A percentile compares a stretch with the other conserved stretches of the same genome.
Evolutionary conservation across 2,113 vertebrate genomes (phyloP).

Genomic region (Mixornis gularis): DNA sequence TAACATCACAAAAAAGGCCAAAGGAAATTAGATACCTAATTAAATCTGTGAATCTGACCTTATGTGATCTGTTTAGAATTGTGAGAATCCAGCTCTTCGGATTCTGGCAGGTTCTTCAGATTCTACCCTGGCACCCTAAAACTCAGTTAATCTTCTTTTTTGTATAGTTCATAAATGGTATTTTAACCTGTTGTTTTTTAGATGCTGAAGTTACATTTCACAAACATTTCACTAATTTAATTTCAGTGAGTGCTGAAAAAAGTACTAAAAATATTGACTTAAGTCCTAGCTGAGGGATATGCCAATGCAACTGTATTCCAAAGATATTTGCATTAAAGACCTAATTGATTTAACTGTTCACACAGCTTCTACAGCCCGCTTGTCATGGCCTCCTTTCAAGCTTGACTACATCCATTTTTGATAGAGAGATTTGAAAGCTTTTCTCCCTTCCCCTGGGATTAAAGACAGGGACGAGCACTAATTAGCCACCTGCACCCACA

Average conservation of each 20-base stretch:
- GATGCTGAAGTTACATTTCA: neutral
- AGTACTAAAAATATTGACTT: neutral
- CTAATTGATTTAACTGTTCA: conserved; percentile 8
- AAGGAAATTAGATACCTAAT: neutral
- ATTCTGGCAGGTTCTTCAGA: neutral
- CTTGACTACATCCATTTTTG: neutral
- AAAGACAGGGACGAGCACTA: neutral
- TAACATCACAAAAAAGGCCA: neutral
- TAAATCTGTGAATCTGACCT: neutral
- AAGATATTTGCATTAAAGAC: neutral
- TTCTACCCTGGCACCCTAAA: neutral
- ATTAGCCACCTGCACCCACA: conserved; percentile 47
- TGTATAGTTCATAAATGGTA: neutral
- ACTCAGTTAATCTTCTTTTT: neutral
- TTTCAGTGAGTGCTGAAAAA: neutral
- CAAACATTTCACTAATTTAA: neutral
- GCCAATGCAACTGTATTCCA: neutral
- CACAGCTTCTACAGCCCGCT: neutral
- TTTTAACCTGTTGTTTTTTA: neutral
- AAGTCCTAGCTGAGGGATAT: neutral
- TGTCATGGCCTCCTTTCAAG: neutral
- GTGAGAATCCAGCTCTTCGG: neutral
- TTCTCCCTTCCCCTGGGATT: conserved; percentile 8
- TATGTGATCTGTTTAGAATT: neutral
- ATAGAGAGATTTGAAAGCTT: conserved; percentile 4